These are phyloP conservation scores for Ramphastos sulfuratus DNA, from an alignment of 2,113 vertebrate genomes.

Conservation along the genomic window DNA sequence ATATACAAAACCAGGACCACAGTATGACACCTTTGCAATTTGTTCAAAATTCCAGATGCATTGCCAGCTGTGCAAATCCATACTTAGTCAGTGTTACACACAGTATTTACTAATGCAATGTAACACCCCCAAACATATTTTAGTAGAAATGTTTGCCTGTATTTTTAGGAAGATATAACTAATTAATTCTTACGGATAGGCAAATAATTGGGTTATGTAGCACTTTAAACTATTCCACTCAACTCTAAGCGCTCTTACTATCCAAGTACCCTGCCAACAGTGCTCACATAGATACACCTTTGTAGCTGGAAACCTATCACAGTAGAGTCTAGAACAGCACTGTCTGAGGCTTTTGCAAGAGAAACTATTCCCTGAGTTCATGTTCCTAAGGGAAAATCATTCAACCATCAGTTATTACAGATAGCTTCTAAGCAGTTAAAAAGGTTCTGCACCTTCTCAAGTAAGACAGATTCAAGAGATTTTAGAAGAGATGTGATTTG, in stretches of 20 bases:
- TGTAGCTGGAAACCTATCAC: neutral
- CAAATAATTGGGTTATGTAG: neutral
- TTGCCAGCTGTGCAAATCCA: neutral
- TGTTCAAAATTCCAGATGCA: neutral
- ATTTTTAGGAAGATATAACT: neutral
- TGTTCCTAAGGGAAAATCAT: neutral
- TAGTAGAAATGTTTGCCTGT: neutral
- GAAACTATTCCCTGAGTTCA: neutral
- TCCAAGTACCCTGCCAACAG: neutral
- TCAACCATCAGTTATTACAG: neutral
- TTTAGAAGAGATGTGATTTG: neutral
- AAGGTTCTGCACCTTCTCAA: neutral
- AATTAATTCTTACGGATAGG: neutral
- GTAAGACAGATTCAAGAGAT: neutral
- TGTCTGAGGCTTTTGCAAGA: neutral
- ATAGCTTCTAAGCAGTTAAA: neutral
- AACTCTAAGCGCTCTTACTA: neutral
- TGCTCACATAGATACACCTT: neutral
- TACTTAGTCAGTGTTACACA: neutral
- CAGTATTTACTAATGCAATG: neutral
- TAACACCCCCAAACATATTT: neutral
- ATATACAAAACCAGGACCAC: neutral
- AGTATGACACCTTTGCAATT: neutral
- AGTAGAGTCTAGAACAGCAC: neutral
- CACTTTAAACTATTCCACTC: neutral